Evolutionary conservation across 1,140 invertebrate genomes (phyloP), one percentile per base, ranked within the genome.

Genomic region (Anoplophora glabripennis): DNA sequence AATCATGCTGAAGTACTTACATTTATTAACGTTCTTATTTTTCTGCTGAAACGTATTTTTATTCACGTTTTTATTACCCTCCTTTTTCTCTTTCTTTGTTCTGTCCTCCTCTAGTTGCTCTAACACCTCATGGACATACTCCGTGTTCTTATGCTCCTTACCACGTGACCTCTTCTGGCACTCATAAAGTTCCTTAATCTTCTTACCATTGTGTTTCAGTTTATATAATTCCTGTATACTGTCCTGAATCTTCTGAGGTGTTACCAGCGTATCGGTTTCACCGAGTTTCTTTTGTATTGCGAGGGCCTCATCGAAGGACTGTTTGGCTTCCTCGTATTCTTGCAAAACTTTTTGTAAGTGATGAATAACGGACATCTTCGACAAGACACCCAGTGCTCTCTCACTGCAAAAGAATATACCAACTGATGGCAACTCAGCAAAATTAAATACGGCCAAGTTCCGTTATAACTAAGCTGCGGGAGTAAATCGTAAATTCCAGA

Each of bases 291-390:
- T 42, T 11, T 44, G 41, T 41, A 53, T 15, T 33, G 53, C 40
- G 5, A 55, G 38, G 1, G 70, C 66, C 40, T 65, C 40, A 8
- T 68, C 57, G 33, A 73, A 69, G 3, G 59, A 17, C 7, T 52
- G 53, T 44, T 68, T 73, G 11, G 65, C 61, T 57, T 69, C 61
- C 7, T 60, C 46, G 41, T 73, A 69, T 51, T 70, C 44, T 7
- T 12, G 46, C 14, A 70, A 53, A 10, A 73, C 44, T 10, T 44
- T 44, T 58, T 66, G 18, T 8, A 67, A 61, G 40, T 66, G 57
- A 10, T 53, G 34, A 12, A 73, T 44, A 10, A 57, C 49, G 11
- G 59, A 15, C 9, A 15, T 7, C 53, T 71, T 59, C 4, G 48
- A 53, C 34, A 61, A 8, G 1, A 10, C 40, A 37, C 67, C 70